Conservation (phyloP, 2,797 vertebrate genomes). For the Spinus pinus region DNA sequence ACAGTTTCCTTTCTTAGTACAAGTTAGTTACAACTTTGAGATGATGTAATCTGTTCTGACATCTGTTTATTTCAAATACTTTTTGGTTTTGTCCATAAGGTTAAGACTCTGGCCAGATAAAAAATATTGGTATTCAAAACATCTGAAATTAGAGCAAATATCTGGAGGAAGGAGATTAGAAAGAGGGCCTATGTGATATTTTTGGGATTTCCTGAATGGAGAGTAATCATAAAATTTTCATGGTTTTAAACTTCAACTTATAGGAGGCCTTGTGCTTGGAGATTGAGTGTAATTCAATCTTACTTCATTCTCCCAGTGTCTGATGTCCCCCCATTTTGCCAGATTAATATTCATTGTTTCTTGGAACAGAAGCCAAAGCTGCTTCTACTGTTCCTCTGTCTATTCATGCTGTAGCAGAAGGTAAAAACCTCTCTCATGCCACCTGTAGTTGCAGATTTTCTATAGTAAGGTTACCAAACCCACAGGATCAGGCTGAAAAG, state of each 20-base stretch:
- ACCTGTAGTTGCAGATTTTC: not conserved
- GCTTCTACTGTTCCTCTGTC: not conserved
- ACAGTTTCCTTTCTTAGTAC: not conserved
- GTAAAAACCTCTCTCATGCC: not conserved
- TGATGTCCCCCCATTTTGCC: not conserved
- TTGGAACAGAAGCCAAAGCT: not conserved
- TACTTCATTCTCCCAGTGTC: not conserved
- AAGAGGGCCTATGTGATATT: not conserved
- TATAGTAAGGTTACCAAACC: not conserved
- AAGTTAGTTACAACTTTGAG: not conserved
- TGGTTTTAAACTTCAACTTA: not conserved
- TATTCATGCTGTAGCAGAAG: not conserved
- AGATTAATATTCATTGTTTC: not conserved
- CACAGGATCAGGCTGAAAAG: not conserved
- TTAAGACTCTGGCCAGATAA: not conserved
- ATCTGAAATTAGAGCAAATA: not conserved
- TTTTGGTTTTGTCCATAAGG: not conserved
- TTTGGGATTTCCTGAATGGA: not conserved
- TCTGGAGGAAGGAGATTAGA: not conserved
- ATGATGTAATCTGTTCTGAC: not conserved
- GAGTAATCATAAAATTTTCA: not conserved
- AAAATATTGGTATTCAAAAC: not conserved
- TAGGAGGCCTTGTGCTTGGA: not conserved
- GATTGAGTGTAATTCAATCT: not conserved
- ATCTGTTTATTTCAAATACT: not conserved